Base-by-base conservation (phyloP, 2,888 invertebrate genomes). In the Mayetiola destructor region DNA sequence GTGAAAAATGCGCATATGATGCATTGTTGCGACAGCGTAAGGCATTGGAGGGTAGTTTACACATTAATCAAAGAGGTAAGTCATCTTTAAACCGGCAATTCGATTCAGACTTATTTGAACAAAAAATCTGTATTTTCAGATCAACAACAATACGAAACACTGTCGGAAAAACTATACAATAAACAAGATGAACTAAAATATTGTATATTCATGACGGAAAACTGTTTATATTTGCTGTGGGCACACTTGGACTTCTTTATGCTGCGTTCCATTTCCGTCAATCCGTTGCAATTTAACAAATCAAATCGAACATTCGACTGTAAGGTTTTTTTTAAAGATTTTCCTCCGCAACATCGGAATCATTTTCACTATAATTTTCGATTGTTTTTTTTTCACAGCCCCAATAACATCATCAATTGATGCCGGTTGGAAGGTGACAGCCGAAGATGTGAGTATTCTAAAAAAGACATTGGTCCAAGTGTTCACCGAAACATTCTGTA, bases 401-500 rank as follows among this genome's bases (percentile, higher is more conserved):
- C 70, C 72, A 55, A 65, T 73, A 53, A 66, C 73, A 14, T 69
- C 72, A 18, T 68, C 74, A 23, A 67, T 72, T 23, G 76, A 77
- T 63, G 75, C 75, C 10, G 73, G 74, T 61, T 79, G 80, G 78
- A 75, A 77, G 65, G 73, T 79, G 37, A 75, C 78, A 1, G 73
- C 76, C 4, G 79, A 80, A 62, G 82, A 82, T 59, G 74, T 86
- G 56, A 75, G 79, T 30, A 79, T 79, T 63, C 71, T 88, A 57
- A 84, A 84, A 64, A 82, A 85, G 67, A 82, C 81, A 32, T 75
- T 89, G 12, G 77, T 84, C 30, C 79, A 82, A 0, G 77, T 84
- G 18, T 85, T 89, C 68, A 87, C 83, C 65, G 88, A 88, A 66
- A 80, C 83, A 61, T 88, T 89, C 70, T 80, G 84, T 57, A 81